Evolutionary conservation across 2,113 vertebrate genomes (phyloP).

Genomic region (Tichodroma muraria): DNA sequence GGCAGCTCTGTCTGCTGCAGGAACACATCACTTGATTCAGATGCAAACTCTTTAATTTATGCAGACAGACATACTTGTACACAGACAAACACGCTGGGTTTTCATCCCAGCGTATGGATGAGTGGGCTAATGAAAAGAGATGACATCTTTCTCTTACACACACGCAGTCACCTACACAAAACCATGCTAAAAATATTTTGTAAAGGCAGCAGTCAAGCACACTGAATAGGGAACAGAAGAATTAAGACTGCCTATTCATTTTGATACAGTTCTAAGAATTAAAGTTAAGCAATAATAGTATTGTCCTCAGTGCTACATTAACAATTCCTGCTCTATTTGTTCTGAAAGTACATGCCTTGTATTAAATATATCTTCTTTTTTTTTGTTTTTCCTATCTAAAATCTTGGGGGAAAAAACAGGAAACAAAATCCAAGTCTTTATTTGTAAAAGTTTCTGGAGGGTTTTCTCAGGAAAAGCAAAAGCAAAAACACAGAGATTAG

Average conservation of each 20-base stretch:
- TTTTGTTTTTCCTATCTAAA: not conserved
- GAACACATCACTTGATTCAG: not conserved
- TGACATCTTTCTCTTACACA: conserved; percentile 17
- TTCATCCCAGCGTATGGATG: not conserved
- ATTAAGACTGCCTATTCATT: not conserved
- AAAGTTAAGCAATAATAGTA: conserved; percentile 21
- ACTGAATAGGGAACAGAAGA: not conserved
- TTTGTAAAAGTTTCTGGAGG: not conserved
- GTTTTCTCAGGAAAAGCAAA: conserved; percentile 21
- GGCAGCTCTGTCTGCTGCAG: conserved; percentile 19
- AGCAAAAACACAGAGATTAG: not conserved
- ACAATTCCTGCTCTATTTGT: conserved; percentile 15
- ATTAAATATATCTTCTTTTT: not conserved
- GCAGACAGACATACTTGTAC: conserved; percentile 12
- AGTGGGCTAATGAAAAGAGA: conserved; percentile 31
- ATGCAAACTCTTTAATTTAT: conserved; percentile 30
- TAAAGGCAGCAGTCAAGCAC: not conserved
- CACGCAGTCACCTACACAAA: conserved; percentile 50
- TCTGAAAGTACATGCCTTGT: not conserved
- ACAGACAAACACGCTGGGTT: not conserved
- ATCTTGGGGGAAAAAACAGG: not conserved
- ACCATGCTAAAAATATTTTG: conserved; percentile 12
- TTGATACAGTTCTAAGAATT: not conserved
- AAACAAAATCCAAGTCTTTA: not conserved
- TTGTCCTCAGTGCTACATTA: not conserved